phyloP scores from a whole-genome alignment of 1,140 invertebrate species.

The Drosophila ironensis region DNA sequence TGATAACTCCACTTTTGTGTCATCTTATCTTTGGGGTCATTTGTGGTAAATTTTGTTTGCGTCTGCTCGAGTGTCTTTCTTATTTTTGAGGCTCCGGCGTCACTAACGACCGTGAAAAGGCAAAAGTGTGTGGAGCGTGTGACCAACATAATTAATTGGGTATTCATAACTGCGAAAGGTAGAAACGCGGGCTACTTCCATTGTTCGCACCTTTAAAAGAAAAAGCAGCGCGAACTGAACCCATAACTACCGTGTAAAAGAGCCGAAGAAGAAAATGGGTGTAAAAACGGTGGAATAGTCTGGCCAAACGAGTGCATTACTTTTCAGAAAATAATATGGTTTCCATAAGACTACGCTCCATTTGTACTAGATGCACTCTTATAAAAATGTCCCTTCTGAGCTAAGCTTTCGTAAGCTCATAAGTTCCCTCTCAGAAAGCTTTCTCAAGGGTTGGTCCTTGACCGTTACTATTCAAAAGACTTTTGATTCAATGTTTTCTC shows the following conservation, averaged over 20 bases:
- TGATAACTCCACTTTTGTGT: not conserved
- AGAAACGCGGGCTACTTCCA: constrained; percentile 57
- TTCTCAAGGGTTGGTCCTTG: constrained; percentile 3
- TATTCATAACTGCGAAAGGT: constrained; percentile 59
- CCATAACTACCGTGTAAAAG: constrained; percentile 23
- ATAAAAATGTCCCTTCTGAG: not conserved
- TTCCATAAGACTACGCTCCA: too few species aligned
- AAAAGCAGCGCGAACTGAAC: constrained; percentile 55
- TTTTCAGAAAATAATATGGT: not conserved
- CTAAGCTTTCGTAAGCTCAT: not conserved
- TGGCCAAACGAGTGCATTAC: constrained; percentile 16
- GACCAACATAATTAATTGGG: constrained; percentile 77
- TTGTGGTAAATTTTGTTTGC: constrained; percentile 10
- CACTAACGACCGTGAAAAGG: constrained; percentile 74
- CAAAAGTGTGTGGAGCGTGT: constrained; percentile 65
- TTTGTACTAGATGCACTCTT: too few species aligned
- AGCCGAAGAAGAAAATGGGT: constrained; percentile 3
- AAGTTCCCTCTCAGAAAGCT: not conserved
- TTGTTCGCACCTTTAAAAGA: constrained; percentile 70
- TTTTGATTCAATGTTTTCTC: constrained; percentile 21
- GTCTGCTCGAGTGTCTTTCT: constrained; percentile 6
- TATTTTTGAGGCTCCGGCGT: constrained; percentile 28
- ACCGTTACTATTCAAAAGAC: not conserved
- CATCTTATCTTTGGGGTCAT: constrained; percentile 24
- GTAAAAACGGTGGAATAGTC: constrained; percentile 33